Percentiles rank a stretch among this genome's conserved stretches.
Conservation (phyloP, 2,113 vertebrate genomes). For the Trematomus loennbergii region DNA sequence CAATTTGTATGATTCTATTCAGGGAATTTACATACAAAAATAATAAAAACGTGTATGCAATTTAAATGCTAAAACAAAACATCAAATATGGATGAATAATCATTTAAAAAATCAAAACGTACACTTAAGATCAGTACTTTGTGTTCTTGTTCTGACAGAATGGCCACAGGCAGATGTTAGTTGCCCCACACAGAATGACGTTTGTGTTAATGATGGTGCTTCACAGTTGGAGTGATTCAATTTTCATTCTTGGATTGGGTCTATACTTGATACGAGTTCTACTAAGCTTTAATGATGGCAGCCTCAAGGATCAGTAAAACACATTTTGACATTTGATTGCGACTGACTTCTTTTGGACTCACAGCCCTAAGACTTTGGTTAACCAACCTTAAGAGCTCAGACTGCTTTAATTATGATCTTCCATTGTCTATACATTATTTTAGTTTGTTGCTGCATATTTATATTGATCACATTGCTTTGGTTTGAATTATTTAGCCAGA, state of each 20-base stretch:
- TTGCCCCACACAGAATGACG: slow-evolving; percentile 3
- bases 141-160: neutral
- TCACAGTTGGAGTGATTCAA: slow-evolving; percentile 10
- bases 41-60: too few species aligned
- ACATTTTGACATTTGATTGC: neutral
- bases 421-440: neutral
- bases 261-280: neutral
- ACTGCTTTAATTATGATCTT: neutral
- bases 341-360: neutral
- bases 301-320: slow-evolving; percentile 12
- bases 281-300: neutral
- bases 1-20: neutral
- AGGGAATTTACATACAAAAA: neutral
- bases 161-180: neutral
- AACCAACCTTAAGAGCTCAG: neutral
- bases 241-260: slow-evolving; percentile 5
- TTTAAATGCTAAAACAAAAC: neutral
- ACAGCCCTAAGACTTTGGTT: neutral
- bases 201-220: slow-evolving; percentile 25
- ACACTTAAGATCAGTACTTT: neutral
- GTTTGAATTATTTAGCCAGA: neutral
- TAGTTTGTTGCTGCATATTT: neutral
- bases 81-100: neutral
- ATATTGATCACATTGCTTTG: neutral
- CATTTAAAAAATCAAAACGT: neutral